phyloP scores from a whole-genome alignment of 2,888 invertebrate genomes.

The Drosophila formosana region DNA sequence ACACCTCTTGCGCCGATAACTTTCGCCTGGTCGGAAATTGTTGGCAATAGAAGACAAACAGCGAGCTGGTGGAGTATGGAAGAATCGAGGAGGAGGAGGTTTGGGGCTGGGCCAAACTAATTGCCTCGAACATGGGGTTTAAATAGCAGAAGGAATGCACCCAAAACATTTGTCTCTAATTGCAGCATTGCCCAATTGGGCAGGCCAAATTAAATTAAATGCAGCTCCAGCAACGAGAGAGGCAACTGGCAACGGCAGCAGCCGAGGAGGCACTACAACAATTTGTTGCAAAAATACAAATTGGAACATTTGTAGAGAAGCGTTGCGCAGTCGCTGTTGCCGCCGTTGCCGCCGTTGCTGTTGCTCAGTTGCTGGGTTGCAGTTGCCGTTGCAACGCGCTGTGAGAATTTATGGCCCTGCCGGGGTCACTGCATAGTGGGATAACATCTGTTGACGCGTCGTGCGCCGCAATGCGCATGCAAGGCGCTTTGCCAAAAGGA shows the following conservation, averaged over 20 bases:
- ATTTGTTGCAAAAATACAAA: constrained; percentile 80
- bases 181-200: constrained; percentile 79
- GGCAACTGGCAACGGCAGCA: constrained; percentile 36
- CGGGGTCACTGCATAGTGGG: constrained; percentile 74
- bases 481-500: constrained; percentile 69
- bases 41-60: background rate
- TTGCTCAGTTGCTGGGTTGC: constrained; percentile 22
- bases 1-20: constrained; percentile 51
- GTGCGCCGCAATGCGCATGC: constrained; percentile 77
- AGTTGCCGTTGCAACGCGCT: constrained; percentile 46
- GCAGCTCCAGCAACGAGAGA: constrained; percentile 53
- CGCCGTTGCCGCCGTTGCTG: constrained; percentile 27
- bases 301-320: constrained; percentile 78
- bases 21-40: constrained; percentile 53
- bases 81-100: background rate
- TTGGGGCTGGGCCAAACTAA: constrained; percentile 63
- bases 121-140: constrained; percentile 75
- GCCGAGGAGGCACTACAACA: constrained; percentile 55
- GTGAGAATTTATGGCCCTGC: constrained; percentile 81
- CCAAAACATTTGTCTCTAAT: constrained; percentile 81
- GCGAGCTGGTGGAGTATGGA: background rate
- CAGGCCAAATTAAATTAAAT: constrained; percentile 79
- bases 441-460: constrained; percentile 81
- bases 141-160: constrained; percentile 75
- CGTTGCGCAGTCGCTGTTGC: constrained; percentile 37